These are phyloP conservation scores for Ceraclea dissimilis DNA, from an alignment of 2,888 invertebrate genomes.

Conservation along the genomic window DNA sequence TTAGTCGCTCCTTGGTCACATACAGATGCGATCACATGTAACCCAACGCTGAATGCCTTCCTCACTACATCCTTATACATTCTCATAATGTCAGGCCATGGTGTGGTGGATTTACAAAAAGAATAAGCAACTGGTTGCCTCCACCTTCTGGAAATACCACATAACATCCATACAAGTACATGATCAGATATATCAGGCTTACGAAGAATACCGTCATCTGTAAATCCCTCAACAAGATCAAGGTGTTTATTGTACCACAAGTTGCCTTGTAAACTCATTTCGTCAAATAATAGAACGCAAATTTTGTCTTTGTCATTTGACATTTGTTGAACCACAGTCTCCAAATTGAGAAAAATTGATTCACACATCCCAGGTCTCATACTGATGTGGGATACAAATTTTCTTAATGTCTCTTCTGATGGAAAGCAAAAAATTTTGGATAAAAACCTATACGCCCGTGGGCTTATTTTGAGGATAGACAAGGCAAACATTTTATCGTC, in stretches of 20 bases:
- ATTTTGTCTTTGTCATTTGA: too few species aligned
- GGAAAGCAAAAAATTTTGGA: too few species aligned
- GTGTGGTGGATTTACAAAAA: neutral
- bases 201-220: neutral
- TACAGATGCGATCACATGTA: neutral
- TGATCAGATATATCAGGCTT: neutral
- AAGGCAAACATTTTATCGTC: too few species aligned
- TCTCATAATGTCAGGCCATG: neutral
- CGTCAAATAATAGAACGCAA: neutral
- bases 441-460: too few species aligned
- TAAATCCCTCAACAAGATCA: neutral
- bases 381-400: too few species aligned
- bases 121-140: neutral
- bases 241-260: neutral
- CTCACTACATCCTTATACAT: neutral
- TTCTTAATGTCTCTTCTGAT: too few species aligned
- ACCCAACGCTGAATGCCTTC: neutral
- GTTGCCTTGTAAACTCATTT: neutral
- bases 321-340: too few species aligned
- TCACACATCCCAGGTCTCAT: too few species aligned
- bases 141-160: neutral
- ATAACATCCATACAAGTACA: neutral
- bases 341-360: too few species aligned
- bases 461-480: too few species aligned
- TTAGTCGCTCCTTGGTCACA: slow-evolving; percentile 3